Percentiles rank a stretch among this genome's conserved stretches.
Conservation (phyloP, 2,113 vertebrate species). For the Tyto alba region DNA sequence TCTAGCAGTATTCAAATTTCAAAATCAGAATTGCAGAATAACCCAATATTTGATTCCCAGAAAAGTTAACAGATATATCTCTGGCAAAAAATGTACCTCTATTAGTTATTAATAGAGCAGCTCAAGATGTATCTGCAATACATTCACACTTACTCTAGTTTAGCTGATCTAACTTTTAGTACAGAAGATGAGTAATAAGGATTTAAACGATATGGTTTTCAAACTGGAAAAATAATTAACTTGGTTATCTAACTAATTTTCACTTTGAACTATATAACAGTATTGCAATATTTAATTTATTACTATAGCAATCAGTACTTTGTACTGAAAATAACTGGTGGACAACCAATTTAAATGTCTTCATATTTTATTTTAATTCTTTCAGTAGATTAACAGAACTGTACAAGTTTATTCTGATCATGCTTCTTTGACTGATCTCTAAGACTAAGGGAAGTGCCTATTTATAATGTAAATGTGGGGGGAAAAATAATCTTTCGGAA, state of each 20-base stretch:
- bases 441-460: background rate
- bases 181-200: background rate
- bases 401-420: no score
- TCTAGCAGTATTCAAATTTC: background rate
- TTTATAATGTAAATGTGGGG: background rate
- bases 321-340: background rate
- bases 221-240: background rate
- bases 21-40: background rate
- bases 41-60: background rate
- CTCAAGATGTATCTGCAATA: background rate
- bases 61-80: background rate
- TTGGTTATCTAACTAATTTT: background rate
- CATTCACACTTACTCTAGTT: background rate
- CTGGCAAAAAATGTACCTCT: background rate
- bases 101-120: background rate
- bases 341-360: background rate
- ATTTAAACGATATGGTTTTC: background rate
- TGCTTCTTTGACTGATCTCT: background rate
- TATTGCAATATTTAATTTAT: background rate
- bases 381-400: background rate
- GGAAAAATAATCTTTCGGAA: background rate
- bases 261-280: background rate
- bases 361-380: background rate
- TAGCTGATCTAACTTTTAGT: background rate
- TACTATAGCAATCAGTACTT: background rate